Conservation (phyloP, 2,888 invertebrate species). For the Harpagoxenus sublaevis region DNA sequence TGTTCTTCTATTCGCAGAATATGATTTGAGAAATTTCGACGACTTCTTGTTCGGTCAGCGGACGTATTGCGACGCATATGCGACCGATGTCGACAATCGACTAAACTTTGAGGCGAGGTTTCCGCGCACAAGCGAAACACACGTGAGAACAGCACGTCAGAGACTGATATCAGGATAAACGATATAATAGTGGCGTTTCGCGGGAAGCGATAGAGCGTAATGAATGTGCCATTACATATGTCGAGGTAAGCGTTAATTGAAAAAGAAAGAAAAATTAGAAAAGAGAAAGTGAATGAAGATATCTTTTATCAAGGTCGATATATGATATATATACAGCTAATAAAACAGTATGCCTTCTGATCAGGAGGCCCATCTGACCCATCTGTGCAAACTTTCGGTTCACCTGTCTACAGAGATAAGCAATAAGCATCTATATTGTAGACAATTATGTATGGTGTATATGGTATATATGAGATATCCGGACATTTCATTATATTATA, state of each 20-base stretch:
- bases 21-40: background rate
- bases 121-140: background rate
- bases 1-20: background rate
- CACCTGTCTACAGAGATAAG: background rate
- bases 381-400: background rate
- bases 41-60: background rate
- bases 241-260: background rate
- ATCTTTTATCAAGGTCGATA: background rate
- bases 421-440: conserved; percentile 3
- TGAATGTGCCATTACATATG: background rate
- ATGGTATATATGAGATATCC: background rate
- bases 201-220: background rate
- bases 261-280: background rate
- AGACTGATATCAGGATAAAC: background rate
- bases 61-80: background rate
- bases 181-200: background rate
- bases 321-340: background rate
- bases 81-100: background rate
- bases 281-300: background rate
- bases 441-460: background rate
- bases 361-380: background rate
- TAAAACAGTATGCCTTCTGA: background rate
- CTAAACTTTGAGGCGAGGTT: background rate
- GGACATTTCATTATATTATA: background rate
- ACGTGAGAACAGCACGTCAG: background rate